Evolutionary conservation across 1,140 invertebrate genomes (phyloP).

Genomic region (Lucilia sericata): DNA sequence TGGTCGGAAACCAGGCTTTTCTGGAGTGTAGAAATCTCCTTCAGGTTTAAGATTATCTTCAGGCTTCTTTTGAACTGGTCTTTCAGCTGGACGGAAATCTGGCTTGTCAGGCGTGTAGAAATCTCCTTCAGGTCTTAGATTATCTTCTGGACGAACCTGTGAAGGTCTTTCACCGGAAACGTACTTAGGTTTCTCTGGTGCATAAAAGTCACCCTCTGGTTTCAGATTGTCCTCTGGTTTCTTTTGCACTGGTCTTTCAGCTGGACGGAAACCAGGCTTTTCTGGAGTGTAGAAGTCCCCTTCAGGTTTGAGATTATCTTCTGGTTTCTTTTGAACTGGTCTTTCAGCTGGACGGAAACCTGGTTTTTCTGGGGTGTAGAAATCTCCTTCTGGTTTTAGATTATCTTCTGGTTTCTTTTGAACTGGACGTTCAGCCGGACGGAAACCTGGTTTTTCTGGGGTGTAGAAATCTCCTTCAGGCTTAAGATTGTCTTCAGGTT

Average conservation of each 20-base stretch:
- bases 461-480: slow-evolving; percentile 68
- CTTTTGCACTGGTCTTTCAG: slow-evolving; percentile 68
- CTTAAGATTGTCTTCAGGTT: slow-evolving; percentile 67
- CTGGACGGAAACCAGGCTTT: slow-evolving; percentile 60
- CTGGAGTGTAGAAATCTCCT: slow-evolving; percentile 74
- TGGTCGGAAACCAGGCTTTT: slow-evolving; percentile 73
- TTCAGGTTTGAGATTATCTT: slow-evolving; percentile 73
- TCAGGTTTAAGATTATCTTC: slow-evolving; percentile 76
- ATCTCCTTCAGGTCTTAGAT: slow-evolving; percentile 76
- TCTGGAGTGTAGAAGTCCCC: slow-evolving; percentile 70
- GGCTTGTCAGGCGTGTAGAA: slow-evolving; percentile 59
- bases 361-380: slow-evolving; percentile 65
- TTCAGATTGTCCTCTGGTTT: slow-evolving; percentile 72
- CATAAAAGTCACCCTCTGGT: slow-evolving; percentile 72
- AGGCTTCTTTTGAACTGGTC: slow-evolving; percentile 63
- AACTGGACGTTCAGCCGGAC: slow-evolving; percentile 61
- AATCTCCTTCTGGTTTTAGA: slow-evolving; percentile 72
- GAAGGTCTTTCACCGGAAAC: slow-evolving; percentile 64
- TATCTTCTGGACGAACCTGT: slow-evolving; percentile 68
- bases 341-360: slow-evolving; percentile 70
- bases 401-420: slow-evolving; percentile 70
- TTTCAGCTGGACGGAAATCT: slow-evolving; percentile 67
- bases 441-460: slow-evolving; percentile 70
- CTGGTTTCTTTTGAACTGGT: slow-evolving; percentile 63
- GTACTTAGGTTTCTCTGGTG: slow-evolving; percentile 57